Base-by-base conservation (phyloP, 2,113 vertebrate genomes). In the Motacilla tschutschensis region DNA sequence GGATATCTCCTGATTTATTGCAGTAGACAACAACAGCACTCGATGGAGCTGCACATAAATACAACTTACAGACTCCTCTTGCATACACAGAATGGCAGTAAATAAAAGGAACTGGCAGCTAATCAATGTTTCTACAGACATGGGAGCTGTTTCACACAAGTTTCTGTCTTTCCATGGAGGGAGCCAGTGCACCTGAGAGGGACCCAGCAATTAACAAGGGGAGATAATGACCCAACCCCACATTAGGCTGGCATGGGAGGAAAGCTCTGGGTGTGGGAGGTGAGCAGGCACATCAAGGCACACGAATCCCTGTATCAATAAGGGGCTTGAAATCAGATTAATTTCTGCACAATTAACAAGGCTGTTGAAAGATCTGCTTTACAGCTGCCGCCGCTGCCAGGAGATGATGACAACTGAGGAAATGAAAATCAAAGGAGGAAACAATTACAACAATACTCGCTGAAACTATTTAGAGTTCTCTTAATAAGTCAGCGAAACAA, bases 381-480 rank as follows among this genome's bases (percentile, higher is more conserved):
- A 94, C 93, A 95, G 94, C 95, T 95, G 94, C 94, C 54, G 92
- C 87, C 1, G 38, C 92, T 80, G 89, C 92, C 90, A 93, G 89
- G 88, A 95, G 93, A 95, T 95, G 95, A 95, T 94, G 95, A 95
- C 92, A 96, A 95, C 94, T 91, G 90, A 96, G 95, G 95, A 96
- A 96, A 94, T 96, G 94, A 95, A 96, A 96, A 96, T 96, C 95
- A 95, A 95, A 95, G 93, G 94, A 94, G 95, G 95, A 95, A 95
- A 96, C 95, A 95, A 96, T 96, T 96, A 96, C 93, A 95, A 95
- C 95, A 95, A 95, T 95, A 86, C 90, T 92, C 41, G 4, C 91
- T 85, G 92, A 94, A 94, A 95, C 91, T 94, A 96, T 94, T 95
- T 95, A 94, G 87, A 88, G 80, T 95, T 96, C 91, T 79, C 63